phyloP scores from a whole-genome alignment of 37 sponge, comb jelly and placozoan species.

The Trichoplax adhaerens region DNA sequence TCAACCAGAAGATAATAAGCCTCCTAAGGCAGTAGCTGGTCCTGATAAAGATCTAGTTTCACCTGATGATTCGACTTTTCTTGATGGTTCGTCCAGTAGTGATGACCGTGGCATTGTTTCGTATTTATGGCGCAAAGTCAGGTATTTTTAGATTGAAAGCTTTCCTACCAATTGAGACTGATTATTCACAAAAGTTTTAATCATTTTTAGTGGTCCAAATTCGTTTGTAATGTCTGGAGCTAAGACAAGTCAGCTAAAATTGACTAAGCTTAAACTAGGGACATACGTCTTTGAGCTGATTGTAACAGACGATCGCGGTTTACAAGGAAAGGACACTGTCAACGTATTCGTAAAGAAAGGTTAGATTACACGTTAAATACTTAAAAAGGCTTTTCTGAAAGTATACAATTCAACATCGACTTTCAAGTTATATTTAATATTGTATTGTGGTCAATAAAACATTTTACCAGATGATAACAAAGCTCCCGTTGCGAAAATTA shows the following conservation, averaged over 20 bases:
- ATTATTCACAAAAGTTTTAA: too few species aligned
- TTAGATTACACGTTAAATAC: not conserved
- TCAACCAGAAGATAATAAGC: slow-evolving; percentile 33
- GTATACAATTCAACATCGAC: not conserved
- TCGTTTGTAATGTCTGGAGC: slow-evolving; percentile 16
- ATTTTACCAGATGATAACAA: slow-evolving; percentile 1
- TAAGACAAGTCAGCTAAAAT: slow-evolving; percentile 2
- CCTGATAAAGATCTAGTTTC: slow-evolving; percentile 9
- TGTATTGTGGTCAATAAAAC: too few species aligned
- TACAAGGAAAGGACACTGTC: slow-evolving; percentile 13
- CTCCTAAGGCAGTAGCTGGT: slow-evolving; percentile 47
- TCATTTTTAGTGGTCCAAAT: slow-evolving; percentile 30
- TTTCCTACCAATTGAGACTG: not conserved
- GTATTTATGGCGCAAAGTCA: not conserved
- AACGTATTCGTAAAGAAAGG: slow-evolving; percentile 12
- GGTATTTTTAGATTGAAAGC: too few species aligned
- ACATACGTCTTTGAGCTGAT: slow-evolving; percentile 36
- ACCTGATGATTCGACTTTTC: slow-evolving; percentile 5
- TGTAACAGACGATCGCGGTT: slow-evolving; percentile 28
- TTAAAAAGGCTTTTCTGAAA: not conserved
- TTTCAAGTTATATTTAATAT: not conserved
- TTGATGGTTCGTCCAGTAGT: slow-evolving; percentile 23
- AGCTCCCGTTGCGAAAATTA: slow-evolving; percentile 20
- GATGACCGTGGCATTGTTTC: slow-evolving; percentile 30
- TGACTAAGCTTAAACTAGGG: slow-evolving; percentile 15